phyloP scores from a whole-genome alignment of 2,113 vertebrate species.

The Motacilla alba region DNA sequence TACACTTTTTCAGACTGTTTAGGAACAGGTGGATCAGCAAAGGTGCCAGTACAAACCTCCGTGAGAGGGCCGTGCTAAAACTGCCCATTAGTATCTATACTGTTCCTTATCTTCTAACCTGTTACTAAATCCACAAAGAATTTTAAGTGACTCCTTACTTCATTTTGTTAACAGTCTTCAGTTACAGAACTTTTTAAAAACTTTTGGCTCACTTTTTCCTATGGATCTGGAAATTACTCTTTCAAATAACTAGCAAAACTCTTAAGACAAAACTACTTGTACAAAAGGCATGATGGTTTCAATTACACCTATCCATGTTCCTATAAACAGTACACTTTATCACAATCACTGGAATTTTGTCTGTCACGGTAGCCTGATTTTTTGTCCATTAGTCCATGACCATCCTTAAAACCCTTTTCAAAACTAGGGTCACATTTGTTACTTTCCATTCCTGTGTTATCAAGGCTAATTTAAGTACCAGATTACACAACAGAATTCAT shows the following conservation, averaged over 20 bases:
- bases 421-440: neutral
- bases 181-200: neutral
- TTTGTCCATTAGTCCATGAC: neutral
- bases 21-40: neutral
- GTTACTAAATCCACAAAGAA: neutral
- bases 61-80: neutral
- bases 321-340: neutral
- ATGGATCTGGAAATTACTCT: neutral
- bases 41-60: neutral
- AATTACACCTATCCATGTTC: neutral
- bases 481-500: neutral
- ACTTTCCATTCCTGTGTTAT: neutral
- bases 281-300: neutral
- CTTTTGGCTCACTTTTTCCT: neutral
- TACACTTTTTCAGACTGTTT: neutral
- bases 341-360: neutral
- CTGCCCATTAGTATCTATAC: neutral
- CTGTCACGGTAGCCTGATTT: neutral
- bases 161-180: neutral
- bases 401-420: neutral
- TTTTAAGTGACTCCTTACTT: neutral
- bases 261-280: neutral
- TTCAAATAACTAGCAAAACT: neutral
- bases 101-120: neutral
- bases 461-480: neutral